Percentiles rank a stretch among this genome's conserved stretches.
phyloP scores from a whole-genome alignment of 2,113 vertebrate genomes.

The Panthera tigris region DNA sequence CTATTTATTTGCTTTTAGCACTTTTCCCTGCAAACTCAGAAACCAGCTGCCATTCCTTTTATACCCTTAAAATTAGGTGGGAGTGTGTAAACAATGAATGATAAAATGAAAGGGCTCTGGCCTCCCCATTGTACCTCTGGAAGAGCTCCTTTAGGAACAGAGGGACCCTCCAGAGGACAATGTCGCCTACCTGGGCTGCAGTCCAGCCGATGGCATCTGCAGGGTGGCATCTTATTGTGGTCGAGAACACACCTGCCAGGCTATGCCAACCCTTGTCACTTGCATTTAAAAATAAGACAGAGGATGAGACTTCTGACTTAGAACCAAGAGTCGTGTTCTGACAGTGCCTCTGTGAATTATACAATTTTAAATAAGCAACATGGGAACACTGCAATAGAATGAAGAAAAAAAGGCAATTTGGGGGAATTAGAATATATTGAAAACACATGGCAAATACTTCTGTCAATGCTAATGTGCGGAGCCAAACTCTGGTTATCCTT shows the following conservation, averaged over 20 bases:
- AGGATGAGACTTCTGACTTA: not conserved
- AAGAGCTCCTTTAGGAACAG: not conserved
- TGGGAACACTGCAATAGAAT: not conserved
- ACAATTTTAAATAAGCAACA: not conserved
- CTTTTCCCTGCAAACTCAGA: slow-evolving; percentile 21
- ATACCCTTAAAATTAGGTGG: not conserved
- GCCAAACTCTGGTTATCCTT: not conserved
- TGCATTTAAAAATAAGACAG: not conserved
- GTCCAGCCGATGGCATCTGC: not conserved
- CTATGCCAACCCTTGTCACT: not conserved
- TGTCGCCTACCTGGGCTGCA: not conserved
- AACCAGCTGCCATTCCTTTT: not conserved
- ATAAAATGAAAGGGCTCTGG: not conserved
- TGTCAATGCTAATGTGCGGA: not conserved
- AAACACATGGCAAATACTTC: not conserved
- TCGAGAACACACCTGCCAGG: not conserved
- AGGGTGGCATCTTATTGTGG: not conserved
- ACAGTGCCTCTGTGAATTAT: not conserved
- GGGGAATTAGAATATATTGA: not conserved
- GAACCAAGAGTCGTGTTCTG: not conserved
- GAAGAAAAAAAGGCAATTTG: not conserved
- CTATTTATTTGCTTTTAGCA: slow-evolving; percentile 14
- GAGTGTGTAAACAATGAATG: not conserved
- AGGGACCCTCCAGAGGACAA: not conserved
- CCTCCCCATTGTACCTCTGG: not conserved